Evolutionary conservation across 2,113 vertebrate species (phyloP).

Genomic region (Hylia prasina): DNA sequence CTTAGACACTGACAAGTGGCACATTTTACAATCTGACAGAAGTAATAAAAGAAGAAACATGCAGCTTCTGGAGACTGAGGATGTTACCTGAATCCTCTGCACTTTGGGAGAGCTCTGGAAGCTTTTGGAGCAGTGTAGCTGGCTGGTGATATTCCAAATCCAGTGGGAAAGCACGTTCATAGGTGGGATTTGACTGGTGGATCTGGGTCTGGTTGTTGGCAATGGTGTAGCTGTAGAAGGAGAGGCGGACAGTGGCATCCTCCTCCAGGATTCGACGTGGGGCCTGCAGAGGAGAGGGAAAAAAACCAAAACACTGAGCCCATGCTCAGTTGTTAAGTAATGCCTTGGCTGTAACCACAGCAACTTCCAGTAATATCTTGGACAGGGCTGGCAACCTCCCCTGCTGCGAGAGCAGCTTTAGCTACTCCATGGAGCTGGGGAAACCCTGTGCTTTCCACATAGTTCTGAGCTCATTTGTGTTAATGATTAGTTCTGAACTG

Average conservation of each 20-base stretch:
- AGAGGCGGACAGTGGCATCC: slow-evolving; percentile 84
- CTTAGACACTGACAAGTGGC: background rate
- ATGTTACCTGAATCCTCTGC: slow-evolving; percentile 85
- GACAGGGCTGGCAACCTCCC: background rate
- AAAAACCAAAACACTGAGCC: background rate
- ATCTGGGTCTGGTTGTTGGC: slow-evolving; percentile 78
- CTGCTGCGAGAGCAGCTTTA: background rate
- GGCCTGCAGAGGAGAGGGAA: slow-evolving; percentile 61
- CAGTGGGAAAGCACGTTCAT: slow-evolving; percentile 86
- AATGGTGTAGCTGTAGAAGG: slow-evolving; percentile 87
- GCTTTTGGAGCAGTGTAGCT: slow-evolving; percentile 77
- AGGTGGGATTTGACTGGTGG: slow-evolving; percentile 83
- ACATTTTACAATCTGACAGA: background rate
- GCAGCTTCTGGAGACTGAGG: fast-evolving
- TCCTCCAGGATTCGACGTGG: slow-evolving; percentile 88
- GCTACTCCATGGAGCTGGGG: background rate
- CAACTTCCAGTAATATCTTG: slow-evolving; percentile 26
- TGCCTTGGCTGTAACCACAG: background rate
- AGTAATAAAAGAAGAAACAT: background rate
- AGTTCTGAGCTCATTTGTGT: background rate
- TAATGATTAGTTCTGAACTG: background rate
- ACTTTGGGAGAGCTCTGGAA: slow-evolving; percentile 86
- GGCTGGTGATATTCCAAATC: slow-evolving; percentile 89
- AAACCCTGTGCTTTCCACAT: background rate
- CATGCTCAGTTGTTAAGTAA: background rate